Evolutionary conservation across 2,888 invertebrate genomes (phyloP), one percentile per base, ranked within the genome.

Genomic region (Magallana nippona): DNA sequence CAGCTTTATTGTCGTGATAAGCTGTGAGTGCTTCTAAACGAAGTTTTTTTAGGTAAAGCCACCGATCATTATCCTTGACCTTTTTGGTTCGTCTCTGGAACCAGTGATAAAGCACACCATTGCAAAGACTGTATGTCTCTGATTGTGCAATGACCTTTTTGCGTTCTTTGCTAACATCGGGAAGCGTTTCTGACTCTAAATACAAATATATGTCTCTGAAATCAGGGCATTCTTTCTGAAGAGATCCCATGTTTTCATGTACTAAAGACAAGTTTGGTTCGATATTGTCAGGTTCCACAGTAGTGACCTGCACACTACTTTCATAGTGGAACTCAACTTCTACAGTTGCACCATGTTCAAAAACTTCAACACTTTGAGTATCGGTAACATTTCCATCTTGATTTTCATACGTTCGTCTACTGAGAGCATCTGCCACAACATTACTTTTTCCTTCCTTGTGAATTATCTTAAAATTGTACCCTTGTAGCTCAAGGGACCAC

Each of bases 401-500:
- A 11, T 44, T 15, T n/a, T 77, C 58, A 78, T 85, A 85, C 8
- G 2, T 22, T n/a, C 85, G 60, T 10, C 83, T 55, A 83, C 83
- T 83, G 60, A 85, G 19, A 55, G 81, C 81, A 83, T 83, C 85
- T 11, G 81, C 85, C 10, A 71, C 79, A 10, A 57, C 19, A 44
- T 83, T 81, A 17, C 55, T 58, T 78, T 78, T 81, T 0, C 82
- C 85, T 15, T 55, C 17, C 44, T 55, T 81, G 57, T 86, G 82
- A 13, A 78, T 79, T 11, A 86, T 62, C 22, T 82, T 60, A 79
- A 83, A 83, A 13, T 84, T 55, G 55, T 84, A 86, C 15, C 55
- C 83, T 55, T 87, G 87, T 10, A 87, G 44, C 58, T 83, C 79
- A n/a, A 85, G 13, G 17, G 84, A 55, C 86, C 86, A 86, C 55